Evolutionary conservation across 2,888 invertebrate genomes (phyloP).

Genomic region (Seira ritae): DNA sequence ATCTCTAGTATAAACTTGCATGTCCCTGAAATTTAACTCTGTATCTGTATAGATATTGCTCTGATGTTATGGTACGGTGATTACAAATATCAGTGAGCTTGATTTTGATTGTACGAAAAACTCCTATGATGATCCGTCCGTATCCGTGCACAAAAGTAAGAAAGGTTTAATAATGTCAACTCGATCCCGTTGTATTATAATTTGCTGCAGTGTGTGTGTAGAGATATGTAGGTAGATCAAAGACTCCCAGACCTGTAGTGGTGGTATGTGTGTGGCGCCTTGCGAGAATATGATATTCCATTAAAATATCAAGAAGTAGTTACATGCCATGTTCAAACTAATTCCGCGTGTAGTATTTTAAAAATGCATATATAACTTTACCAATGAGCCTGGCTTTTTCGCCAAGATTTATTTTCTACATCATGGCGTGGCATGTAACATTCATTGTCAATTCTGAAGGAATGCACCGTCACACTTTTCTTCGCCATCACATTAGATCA

Average conservation of each 20-base stretch:
- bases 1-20: not conserved
- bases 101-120: no score
- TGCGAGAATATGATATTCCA: conserved; percentile 17
- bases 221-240: not conserved
- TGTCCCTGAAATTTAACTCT: conserved; percentile 18
- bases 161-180: conserved; percentile 14
- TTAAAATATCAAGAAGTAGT: conserved; percentile 18
- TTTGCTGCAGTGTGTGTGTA: not conserved
- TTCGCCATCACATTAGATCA: conserved; percentile 17
- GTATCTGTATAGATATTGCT: not conserved
- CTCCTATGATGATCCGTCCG: conserved; percentile 37
- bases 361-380: not conserved
- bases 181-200: not conserved
- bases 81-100: not conserved
- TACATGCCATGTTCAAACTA: conserved; percentile 25
- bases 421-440: conserved; percentile 16
- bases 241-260: conserved; percentile 13
- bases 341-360: conserved; percentile 24
- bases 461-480: conserved; percentile 39
- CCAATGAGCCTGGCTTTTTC: no score
- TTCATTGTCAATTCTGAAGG: conserved; percentile 32
- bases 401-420: conserved; percentile 9
- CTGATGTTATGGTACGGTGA: not conserved
- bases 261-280: conserved; percentile 45
- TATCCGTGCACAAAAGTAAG: conserved; percentile 38